Evolutionary conservation across 1,140 invertebrate genomes (phyloP), one percentile per base, ranked within the genome.

Genomic region (Ectropis grisescens): DNA sequence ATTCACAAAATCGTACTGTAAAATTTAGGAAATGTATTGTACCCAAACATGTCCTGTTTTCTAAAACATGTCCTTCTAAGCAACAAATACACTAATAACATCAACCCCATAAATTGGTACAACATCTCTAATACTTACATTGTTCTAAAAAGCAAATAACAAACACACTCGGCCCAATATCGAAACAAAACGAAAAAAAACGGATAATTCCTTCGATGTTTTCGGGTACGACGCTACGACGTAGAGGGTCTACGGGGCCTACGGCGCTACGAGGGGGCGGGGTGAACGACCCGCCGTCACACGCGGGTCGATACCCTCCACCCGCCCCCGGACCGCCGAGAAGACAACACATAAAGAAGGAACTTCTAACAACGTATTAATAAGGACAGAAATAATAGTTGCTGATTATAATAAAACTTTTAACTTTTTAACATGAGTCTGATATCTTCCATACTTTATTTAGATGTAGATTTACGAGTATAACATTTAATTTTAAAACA

Each of bases 281-380:
- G 70, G 56, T 71, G 59, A 69, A 75, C 51, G 70, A 67, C 69
- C 69, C 37, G 34, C 39, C 33, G 56, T 41, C 43, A 40, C 46
- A 41, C 49, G 47, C 50, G 41, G 69, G 69, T 75, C 70, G 70
- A 75, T 75, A 71, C 43, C 61, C 60, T 44, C 43, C n/a, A 29
- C 39, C 30, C 47, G 13, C 37, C 19, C 4, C 19, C 9, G 19
- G 4, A 4, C 9, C 19, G 19, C 19, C 19, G 19, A 4, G 9
- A 22, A 22, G 9, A 22, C 19, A n/a, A n/a, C n/a, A n/a, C n/a
- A n/a, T n/a, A n/a, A n/a, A n/a, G n/a, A n/a, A n/a, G n/a, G n/a
- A n/a, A n/a, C n/a, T n/a, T n/a, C n/a, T n/a, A n/a, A n/a, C n/a
- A n/a, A n/a, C n/a, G n/a, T n/a, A n/a, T n/a, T n/a, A n/a, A n/a